A percentile compares a stretch with the other conserved stretches of the same genome.
Conservation (phyloP, 2,113 vertebrate species). For the Rana temporaria region DNA sequence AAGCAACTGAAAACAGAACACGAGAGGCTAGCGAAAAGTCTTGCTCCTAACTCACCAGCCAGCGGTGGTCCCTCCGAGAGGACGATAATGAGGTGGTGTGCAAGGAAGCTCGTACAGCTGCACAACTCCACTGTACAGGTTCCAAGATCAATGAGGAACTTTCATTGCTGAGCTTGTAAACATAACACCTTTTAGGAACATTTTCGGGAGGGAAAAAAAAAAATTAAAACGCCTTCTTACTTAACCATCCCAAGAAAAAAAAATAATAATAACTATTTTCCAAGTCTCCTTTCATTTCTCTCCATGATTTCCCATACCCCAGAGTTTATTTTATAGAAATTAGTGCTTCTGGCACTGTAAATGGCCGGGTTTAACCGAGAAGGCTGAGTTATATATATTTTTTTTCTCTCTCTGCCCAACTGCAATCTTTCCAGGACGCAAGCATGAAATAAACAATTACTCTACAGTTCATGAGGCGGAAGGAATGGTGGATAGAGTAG, state of each 20-base stretch:
- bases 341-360: constrained; percentile 20
- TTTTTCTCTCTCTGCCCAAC: not conserved
- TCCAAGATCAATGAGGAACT: constrained; percentile 50
- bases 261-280: not conserved
- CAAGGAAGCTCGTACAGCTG: constrained; percentile 52
- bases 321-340: constrained; percentile 38
- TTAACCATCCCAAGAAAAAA: constrained; percentile 28
- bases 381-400: not conserved
- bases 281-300: constrained; percentile 1
- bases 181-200: constrained; percentile 56
- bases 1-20: constrained; percentile 18
- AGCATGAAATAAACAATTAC: constrained; percentile 33
- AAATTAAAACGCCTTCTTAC: not conserved
- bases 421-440: constrained; percentile 28
- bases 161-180: constrained; percentile 54
- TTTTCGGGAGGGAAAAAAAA: constrained; percentile 3
- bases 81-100: constrained; percentile 52
- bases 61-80: constrained; percentile 55
- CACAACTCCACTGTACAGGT: constrained; percentile 46
- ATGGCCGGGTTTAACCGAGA: constrained; percentile 21
- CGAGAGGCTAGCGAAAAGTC: constrained; percentile 4
- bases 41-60: constrained; percentile 24
- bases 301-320: constrained; percentile 10
- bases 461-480: constrained; percentile 16
- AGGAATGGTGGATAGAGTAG: constrained; percentile 1